phyloP scores from a whole-genome alignment of 2,888 invertebrate genomes.

The Synergus umbraculus region DNA sequence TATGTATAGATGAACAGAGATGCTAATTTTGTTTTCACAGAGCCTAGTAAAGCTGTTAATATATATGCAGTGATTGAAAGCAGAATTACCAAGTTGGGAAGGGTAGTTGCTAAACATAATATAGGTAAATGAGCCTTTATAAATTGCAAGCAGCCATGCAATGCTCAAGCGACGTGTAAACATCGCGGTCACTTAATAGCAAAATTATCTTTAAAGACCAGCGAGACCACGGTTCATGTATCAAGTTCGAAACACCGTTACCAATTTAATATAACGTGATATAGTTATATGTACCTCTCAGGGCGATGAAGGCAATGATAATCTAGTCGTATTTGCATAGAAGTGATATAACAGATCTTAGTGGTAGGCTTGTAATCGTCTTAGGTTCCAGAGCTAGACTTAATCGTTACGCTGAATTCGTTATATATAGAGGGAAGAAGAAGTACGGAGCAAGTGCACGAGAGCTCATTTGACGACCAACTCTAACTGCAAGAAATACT shows the following conservation, averaged over 20 bases:
- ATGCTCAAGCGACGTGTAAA: slow-evolving; percentile 18
- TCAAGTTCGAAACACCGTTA: slow-evolving; percentile 23
- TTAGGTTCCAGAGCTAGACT: slow-evolving; percentile 13
- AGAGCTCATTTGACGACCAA: slow-evolving; percentile 13
- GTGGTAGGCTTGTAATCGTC: slow-evolving; percentile 26
- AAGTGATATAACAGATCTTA: slow-evolving; percentile 28
- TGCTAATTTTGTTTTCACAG: too few species aligned
- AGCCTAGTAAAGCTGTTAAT: background rate
- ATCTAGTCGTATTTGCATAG: slow-evolving; percentile 34
- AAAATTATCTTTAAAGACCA: slow-evolving; percentile 31
- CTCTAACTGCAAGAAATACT: slow-evolving; percentile 13
- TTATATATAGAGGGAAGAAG: slow-evolving; percentile 1
- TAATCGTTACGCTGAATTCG: slow-evolving; percentile 22
- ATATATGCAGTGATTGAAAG: background rate
- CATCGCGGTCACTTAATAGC: slow-evolving; percentile 32
- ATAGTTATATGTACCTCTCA: slow-evolving; percentile 1
- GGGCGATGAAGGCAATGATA: slow-evolving; percentile 30
- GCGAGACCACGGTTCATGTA: slow-evolving; percentile 19
- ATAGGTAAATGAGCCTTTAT: background rate
- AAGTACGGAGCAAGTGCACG: slow-evolving; percentile 22
- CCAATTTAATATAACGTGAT: slow-evolving; percentile 15
- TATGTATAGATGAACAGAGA: too few species aligned
- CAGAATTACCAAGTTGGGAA: background rate
- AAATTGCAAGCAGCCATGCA: slow-evolving; percentile 25
- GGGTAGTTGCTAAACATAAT: background rate